Evolutionary conservation across 1,140 invertebrate genomes (phyloP).

Genomic region (Coboldia fuscipes): DNA sequence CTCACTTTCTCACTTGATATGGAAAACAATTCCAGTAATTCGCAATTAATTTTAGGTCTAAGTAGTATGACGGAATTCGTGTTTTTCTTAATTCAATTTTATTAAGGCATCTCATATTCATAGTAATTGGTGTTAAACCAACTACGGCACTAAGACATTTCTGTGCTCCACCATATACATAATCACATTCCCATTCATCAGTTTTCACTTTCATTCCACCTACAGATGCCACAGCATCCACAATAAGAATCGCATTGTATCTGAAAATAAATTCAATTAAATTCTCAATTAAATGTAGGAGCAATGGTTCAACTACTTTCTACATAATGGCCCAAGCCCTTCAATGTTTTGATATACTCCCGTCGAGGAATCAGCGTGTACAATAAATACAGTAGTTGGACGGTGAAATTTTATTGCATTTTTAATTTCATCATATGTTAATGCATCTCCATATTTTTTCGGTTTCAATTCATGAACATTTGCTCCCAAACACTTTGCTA

Average conservation of each 20-base stretch:
- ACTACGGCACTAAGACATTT: constrained; percentile 60
- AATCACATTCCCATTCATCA: constrained; percentile 56
- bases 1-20: constrained; percentile 9
- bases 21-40: constrained; percentile 56
- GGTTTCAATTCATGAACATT: constrained; percentile 11
- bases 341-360: constrained; percentile 51
- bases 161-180: constrained; percentile 52
- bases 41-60: constrained; percentile 41
- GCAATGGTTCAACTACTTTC: constrained; percentile 25
- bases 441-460: constrained; percentile 21
- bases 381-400: constrained; percentile 47
- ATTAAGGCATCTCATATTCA: constrained; percentile 44
- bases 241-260: constrained; percentile 32
- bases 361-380: constrained; percentile 62
- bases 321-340: constrained; percentile 40
- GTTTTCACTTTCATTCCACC: constrained; percentile 47
- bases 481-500: constrained; percentile 16
- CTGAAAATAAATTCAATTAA: not conserved
- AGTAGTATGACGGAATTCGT: constrained; percentile 36
- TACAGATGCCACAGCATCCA: constrained; percentile 60
- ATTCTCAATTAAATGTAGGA: not conserved
- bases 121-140: constrained; percentile 58
- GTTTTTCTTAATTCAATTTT: constrained; percentile 33
- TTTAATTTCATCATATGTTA: constrained; percentile 30
- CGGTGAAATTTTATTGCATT: constrained; percentile 26